Percentiles rank a stretch among this genome's conserved stretches.
phyloP scores from a whole-genome alignment of 2,113 vertebrate species.

The Fulica atra region DNA sequence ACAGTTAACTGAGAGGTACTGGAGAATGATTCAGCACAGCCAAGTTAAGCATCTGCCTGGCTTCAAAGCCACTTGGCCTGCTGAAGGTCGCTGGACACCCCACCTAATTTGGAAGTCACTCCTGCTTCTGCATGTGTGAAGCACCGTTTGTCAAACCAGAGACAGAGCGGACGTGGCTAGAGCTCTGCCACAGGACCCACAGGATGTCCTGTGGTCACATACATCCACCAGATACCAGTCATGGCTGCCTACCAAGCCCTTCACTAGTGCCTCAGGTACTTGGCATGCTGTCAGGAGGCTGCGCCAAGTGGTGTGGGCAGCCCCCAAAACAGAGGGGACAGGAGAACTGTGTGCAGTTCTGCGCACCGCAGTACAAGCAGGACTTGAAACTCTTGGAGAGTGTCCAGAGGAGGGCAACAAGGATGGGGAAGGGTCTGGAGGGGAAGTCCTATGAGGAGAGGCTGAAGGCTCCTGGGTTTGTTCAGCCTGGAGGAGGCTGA shows the following conservation, averaged over 20 bases:
- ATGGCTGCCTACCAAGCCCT: background rate
- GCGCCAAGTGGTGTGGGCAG: background rate
- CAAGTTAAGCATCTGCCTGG: background rate
- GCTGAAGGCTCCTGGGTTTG: too few relatives aligned
- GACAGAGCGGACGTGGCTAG: too few relatives aligned
- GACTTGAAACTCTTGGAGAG: too few relatives aligned
- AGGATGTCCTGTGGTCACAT: background rate
- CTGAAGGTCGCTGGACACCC: background rate
- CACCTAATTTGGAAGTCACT: background rate
- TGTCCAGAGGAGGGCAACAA: too few relatives aligned
- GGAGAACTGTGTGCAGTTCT: background rate
- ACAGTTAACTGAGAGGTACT: background rate
- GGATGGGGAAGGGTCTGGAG: too few relatives aligned
- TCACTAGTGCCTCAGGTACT: accelerated
- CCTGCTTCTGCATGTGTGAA: accelerated
- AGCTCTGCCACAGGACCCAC: accelerated
- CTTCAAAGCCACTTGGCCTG: background rate
- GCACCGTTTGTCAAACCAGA: background rate
- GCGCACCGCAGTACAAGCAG: too few relatives aligned
- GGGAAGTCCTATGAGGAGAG: too few relatives aligned
- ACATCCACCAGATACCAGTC: background rate
- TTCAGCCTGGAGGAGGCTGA: too few relatives aligned
- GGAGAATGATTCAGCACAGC: background rate
- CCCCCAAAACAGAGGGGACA: background rate
- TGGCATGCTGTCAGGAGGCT: background rate